phyloP scores from a whole-genome alignment of 2,888 invertebrate species.

The Aphodius granarius region DNA sequence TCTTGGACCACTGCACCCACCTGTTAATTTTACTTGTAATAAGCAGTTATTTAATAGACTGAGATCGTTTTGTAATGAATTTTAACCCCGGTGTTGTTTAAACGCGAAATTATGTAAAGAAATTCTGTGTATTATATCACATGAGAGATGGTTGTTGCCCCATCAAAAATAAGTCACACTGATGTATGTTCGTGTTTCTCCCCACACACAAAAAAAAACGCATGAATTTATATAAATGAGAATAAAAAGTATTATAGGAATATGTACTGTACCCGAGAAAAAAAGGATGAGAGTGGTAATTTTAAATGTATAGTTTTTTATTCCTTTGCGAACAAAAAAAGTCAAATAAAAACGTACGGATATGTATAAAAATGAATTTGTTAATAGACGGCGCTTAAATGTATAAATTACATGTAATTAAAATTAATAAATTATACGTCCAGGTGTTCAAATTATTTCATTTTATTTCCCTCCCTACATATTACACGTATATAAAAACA shows the following conservation, averaged over 20 bases:
- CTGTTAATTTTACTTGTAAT: constrained; percentile 48
- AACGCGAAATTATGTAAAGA: not conserved
- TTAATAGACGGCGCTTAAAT: constrained; percentile 55
- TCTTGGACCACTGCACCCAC: constrained; percentile 38
- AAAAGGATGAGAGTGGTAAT: constrained; percentile 24
- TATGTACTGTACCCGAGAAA: constrained; percentile 1
- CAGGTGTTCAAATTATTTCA: constrained; percentile 35
- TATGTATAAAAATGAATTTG: constrained; percentile 45
- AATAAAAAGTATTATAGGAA: not conserved
- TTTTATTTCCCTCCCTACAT: not conserved
- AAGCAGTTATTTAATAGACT: constrained; percentile 47
- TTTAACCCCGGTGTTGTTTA: constrained; percentile 21
- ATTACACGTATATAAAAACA: not conserved
- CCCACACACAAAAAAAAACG: not conserved
- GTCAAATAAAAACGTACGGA: constrained; percentile 10
- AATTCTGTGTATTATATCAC: not conserved
- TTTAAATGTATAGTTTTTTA: constrained; percentile 51
- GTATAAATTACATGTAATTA: constrained; percentile 47
- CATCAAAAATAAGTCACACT: not conserved
- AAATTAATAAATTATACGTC: constrained; percentile 54
- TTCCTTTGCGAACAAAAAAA: constrained; percentile 47
- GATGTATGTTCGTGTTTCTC: not conserved
- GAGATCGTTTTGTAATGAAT: constrained; percentile 37
- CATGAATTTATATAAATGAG: not conserved
- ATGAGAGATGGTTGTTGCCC: not conserved